Evolutionary conservation across 1,140 invertebrate genomes (phyloP).

Genomic region (Dysdera silvatica): DNA sequence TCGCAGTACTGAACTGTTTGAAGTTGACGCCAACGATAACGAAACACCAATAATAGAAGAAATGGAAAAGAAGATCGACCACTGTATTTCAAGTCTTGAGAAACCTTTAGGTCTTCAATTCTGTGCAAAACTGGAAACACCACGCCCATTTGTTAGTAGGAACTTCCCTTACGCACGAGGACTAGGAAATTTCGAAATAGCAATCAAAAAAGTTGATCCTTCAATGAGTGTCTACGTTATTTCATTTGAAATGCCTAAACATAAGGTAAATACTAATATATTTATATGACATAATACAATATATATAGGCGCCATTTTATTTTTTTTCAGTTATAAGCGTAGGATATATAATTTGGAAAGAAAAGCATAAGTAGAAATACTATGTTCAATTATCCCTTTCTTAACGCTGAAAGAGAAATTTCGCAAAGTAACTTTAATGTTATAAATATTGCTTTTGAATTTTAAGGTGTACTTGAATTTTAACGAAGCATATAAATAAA

Average conservation of each 20-base stretch:
- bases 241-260: constrained; percentile 8
- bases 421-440: not conserved
- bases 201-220: constrained; percentile 12
- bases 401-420: not conserved
- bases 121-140: not conserved
- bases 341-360: no score
- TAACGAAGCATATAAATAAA: no score
- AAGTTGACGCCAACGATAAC: constrained; percentile 3
- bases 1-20: constrained; percentile 13
- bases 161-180: constrained; percentile 1
- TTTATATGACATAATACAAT: no score
- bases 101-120: constrained; percentile 13
- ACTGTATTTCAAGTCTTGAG: not conserved
- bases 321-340: no score
- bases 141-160: not conserved
- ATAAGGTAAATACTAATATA: not conserved
- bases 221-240: not conserved
- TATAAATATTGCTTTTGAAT: no score
- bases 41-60: constrained; percentile 2
- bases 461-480: no score
- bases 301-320: no score
- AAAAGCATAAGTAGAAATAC: no score
- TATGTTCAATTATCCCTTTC: no score
- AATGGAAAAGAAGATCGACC: constrained; percentile 13
- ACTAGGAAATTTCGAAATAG: constrained; percentile 8